phyloP scores from a whole-genome alignment of 2,113 vertebrate genomes.

The Argyrosomus japonicus region DNA sequence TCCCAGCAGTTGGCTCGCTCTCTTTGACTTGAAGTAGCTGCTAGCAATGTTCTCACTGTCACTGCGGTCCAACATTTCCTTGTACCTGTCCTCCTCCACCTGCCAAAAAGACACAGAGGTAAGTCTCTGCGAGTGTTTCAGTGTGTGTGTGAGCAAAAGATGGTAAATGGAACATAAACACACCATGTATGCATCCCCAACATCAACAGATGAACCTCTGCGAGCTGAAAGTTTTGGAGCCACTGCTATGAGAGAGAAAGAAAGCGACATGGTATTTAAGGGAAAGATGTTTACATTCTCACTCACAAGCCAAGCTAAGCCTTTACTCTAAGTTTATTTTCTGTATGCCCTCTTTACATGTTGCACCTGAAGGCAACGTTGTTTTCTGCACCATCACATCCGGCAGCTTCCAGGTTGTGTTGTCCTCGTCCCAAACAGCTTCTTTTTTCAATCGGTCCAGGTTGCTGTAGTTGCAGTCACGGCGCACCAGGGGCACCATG shows the following conservation, averaged over 20 bases:
- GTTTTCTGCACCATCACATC: slow-evolving; percentile 87
- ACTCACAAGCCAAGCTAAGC: background rate
- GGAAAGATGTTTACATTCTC: background rate
- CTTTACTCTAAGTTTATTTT: background rate
- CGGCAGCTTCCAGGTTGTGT: slow-evolving; percentile 87
- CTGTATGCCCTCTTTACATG: background rate
- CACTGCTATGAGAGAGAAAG: slow-evolving; percentile 77
- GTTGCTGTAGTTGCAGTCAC: slow-evolving; percentile 93
- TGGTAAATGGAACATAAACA: slow-evolving; percentile 48
- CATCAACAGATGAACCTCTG: slow-evolving; percentile 71
- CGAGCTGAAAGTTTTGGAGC: slow-evolving; percentile 63
- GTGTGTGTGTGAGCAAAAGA: background rate
- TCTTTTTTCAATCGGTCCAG: slow-evolving; percentile 86
- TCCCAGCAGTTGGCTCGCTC: slow-evolving; percentile 85
- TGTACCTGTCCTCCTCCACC: slow-evolving; percentile 89
- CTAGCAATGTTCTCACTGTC: slow-evolving; percentile 89
- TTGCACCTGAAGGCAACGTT: slow-evolving; percentile 87
- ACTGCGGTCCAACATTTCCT: slow-evolving; percentile 87
- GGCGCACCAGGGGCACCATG: slow-evolving; percentile 85
- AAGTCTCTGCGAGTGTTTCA: background rate
- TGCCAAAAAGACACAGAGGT: slow-evolving; percentile 30
- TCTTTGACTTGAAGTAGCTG: slow-evolving; percentile 88
- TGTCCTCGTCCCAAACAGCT: slow-evolving; percentile 90
- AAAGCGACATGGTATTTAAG: background rate
- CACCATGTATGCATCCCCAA: slow-evolving; percentile 76